Conservation (phyloP, 2,113 vertebrate species). For the Echinops telfairi region DNA sequence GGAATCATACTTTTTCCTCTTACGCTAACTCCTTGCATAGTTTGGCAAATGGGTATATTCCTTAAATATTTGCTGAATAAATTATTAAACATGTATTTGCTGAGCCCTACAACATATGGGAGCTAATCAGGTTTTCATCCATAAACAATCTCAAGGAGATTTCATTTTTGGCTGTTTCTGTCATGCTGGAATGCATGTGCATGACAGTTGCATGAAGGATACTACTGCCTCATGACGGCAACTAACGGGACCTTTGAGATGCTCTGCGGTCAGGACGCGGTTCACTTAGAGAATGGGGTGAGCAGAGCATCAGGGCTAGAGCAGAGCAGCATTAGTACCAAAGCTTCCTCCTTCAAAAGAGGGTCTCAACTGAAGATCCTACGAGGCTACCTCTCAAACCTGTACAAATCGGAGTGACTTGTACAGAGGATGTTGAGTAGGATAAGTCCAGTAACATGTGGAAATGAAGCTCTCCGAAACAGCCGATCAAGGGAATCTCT, state of each 20-base stretch:
- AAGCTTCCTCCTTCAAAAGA: background rate
- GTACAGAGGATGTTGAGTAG: background rate
- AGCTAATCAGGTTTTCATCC: slow-evolving; percentile 38
- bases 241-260: background rate
- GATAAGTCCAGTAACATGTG: background rate
- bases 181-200: background rate
- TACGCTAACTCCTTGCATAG: background rate
- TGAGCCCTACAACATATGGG: slow-evolving; percentile 47
- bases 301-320: background rate
- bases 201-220: background rate
- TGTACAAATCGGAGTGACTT: background rate
- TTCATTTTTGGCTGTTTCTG: background rate
- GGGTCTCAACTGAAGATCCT: background rate
- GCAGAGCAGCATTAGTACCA: background rate
- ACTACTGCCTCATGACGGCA: background rate
- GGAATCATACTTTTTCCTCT: slow-evolving; percentile 25
- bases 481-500: slow-evolving; percentile 8
- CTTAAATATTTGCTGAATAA: slow-evolving; percentile 54
- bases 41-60: slow-evolving; percentile 33
- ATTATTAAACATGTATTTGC: slow-evolving; percentile 55
- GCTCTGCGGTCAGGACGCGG: background rate
- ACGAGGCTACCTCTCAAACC: background rate
- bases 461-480: background rate
- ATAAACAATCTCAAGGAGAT: background rate
- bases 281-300: background rate